Conservation (phyloP, 2,888 invertebrate species). For the Dryococelus australis region DNA sequence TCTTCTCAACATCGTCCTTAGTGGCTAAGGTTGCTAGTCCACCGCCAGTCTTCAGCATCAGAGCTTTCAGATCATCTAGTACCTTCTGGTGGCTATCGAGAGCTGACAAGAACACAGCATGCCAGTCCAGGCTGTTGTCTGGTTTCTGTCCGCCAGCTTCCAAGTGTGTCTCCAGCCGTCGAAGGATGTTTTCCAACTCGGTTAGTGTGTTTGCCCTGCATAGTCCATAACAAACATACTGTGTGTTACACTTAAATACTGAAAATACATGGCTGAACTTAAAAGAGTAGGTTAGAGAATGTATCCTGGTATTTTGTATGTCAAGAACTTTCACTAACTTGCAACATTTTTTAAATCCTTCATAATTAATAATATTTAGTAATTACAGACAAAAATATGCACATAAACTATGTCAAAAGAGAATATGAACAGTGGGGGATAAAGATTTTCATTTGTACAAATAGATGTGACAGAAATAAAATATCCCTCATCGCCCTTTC, state of each 20-base stretch:
- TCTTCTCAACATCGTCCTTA: conserved; percentile 62
- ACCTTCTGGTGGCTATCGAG: conserved; percentile 54
- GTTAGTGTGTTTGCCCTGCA: neutral
- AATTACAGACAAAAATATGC: too few species aligned
- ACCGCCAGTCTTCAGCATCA: conserved; percentile 50
- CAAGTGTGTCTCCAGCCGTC: conserved; percentile 19
- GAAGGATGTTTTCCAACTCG: neutral
- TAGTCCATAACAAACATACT: neutral
- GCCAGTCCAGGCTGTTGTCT: conserved; percentile 52
- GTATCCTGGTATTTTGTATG: too few species aligned
- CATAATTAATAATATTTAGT: too few species aligned
- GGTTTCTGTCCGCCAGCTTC: conserved; percentile 26
- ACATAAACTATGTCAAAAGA: too few species aligned
- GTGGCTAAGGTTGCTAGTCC: conserved; percentile 57
- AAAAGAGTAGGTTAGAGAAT: too few species aligned
- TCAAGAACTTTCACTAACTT: too few species aligned
- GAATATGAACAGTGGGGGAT: too few species aligned
- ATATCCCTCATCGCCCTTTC: too few species aligned
- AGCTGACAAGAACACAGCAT: conserved; percentile 53
- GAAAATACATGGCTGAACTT: too few species aligned
- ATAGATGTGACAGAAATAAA: too few species aligned
- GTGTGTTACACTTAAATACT: neutral
- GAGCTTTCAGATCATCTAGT: conserved; percentile 53
- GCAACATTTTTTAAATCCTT: too few species aligned
- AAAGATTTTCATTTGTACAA: too few species aligned